These are phyloP conservation scores for Gobiocypris rarus DNA, from an alignment of 2,113 vertebrate species.

Conservation along the genomic window DNA sequence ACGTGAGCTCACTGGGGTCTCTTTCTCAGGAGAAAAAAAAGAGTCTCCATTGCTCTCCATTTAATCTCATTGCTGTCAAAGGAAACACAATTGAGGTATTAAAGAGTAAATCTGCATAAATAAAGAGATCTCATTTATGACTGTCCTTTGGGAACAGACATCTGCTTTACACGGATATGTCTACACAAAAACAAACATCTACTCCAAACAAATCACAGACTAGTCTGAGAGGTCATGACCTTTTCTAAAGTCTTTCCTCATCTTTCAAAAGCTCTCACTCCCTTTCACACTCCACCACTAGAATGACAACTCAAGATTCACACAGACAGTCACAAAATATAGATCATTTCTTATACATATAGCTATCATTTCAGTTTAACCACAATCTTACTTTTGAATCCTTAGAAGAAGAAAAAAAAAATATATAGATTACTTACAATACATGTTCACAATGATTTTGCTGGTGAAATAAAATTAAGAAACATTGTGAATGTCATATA, in stretches of 20 bases:
- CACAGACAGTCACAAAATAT: neutral
- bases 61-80: neutral
- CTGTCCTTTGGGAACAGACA: neutral
- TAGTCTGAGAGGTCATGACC: conserved; percentile 21
- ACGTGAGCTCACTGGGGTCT: too few relatives aligned
- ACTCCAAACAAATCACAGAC: conserved; percentile 13
- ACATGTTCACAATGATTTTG: too few relatives aligned
- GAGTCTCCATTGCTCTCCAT: too few relatives aligned
- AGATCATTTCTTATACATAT: neutral
- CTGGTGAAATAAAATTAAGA: too few relatives aligned
- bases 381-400: neutral
- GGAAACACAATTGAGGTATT: neutral
- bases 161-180: neutral
- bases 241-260: neutral
- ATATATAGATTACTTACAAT: too few relatives aligned
- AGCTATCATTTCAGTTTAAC: neutral
- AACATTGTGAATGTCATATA: too few relatives aligned
- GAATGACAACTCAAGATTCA: neutral
- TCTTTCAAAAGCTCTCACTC: neutral
- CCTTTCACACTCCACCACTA: neutral
- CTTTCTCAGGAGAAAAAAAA: too few relatives aligned
- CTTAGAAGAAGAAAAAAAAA: too few relatives aligned
- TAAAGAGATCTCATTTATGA: neutral
- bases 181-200: neutral
- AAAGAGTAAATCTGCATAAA: neutral